Percentiles rank a stretch among this genome's conserved stretches.
phyloP scores from a whole-genome alignment of 2,888 invertebrate genomes.

The Elysia crispata region DNA sequence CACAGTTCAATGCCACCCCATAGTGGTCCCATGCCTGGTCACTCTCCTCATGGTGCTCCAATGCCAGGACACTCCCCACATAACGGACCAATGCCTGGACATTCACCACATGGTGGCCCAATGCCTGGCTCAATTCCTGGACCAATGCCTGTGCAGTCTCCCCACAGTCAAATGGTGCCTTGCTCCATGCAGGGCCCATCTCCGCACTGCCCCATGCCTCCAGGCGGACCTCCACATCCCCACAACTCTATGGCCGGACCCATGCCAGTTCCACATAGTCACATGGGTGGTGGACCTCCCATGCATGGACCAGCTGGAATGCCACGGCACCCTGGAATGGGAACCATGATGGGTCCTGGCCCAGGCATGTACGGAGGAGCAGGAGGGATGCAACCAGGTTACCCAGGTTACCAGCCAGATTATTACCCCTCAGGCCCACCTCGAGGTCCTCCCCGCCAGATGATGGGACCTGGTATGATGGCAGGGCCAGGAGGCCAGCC shows the following conservation, averaged over 20 bases:
- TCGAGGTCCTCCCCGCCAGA: slow-evolving; percentile 34
- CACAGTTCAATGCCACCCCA: background rate
- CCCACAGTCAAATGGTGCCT: slow-evolving; percentile 39
- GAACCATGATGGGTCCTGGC: slow-evolving; percentile 53
- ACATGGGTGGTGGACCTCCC: slow-evolving; percentile 49
- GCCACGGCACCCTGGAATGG: slow-evolving; percentile 26
- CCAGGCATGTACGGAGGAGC: slow-evolving; percentile 50
- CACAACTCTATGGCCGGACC: slow-evolving; percentile 9
- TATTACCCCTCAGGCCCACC: slow-evolving; percentile 28
- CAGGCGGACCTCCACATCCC: slow-evolving; percentile 26
- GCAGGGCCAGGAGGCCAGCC: slow-evolving; percentile 33
- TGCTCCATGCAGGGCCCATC: slow-evolving; percentile 49
- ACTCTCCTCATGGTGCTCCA: too few relatives aligned
- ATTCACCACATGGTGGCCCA: slow-evolving; percentile 50
- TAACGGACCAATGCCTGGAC: slow-evolving; percentile 22
- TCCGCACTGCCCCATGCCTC: slow-evolving; percentile 40
- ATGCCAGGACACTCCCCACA: slow-evolving; percentile 50
- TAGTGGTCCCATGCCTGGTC: slow-evolving; percentile 50
- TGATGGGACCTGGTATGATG: slow-evolving; percentile 41
- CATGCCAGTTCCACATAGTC: slow-evolving; percentile 14
- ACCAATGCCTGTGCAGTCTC: slow-evolving; percentile 57
- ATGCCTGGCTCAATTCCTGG: slow-evolving; percentile 58
- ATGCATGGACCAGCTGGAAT: slow-evolving; percentile 51
- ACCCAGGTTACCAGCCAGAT: slow-evolving; percentile 40
- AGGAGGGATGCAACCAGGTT: slow-evolving; percentile 30